Base-by-base conservation (phyloP, 37 sponge, comb jelly and placozoan genomes). In the Aplysina aerophoba region DNA sequence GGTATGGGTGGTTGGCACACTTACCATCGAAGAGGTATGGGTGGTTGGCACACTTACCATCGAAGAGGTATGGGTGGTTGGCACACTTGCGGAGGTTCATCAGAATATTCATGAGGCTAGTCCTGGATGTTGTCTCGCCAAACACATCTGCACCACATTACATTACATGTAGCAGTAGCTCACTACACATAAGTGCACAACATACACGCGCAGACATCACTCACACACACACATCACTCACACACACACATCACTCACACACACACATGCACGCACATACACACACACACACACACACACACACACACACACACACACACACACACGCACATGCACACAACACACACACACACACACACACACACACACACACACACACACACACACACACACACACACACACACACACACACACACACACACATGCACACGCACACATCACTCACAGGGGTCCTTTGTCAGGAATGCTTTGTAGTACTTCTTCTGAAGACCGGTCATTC, bases 51-150 rank as follows among this genome's bases (percentile, higher is more conserved):
- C 22, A 37, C 74, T 73, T 57, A 87, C 88, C 95, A 89, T 93
- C 85, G 81, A 96, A 96, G 69, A 96, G 89, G 81, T 96, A 96
- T 17, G 97, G 97, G 82, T 96, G 97, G 79, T 96, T 96, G 61
- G 86, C 87, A 87, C 97, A 96, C 87, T 96, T 96, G 41, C 97
- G 63, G 28, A 96, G 86, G 84, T 96, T 93, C 72, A 91, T 82
- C 25, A 96, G 68, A 31, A 91, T 87, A 73, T 96, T 96, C 89
- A 93, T 82, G 67, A 96, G 79, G 24, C 94, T 83, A 0, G 93
- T 93, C 83, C 89, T 91, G 33, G 57, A 73, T 5, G 86, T 87
- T 21, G 83, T 50, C 17, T 86, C 88, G 34, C 90, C 90, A 85
- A 96, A 91, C 27, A 83, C 94, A 78, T 69, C 90, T 87, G 67